These are phyloP conservation scores for Psittacula cyanocephala DNA, from an alignment of 2,113 vertebrate genomes.

Conservation along the genomic window DNA sequence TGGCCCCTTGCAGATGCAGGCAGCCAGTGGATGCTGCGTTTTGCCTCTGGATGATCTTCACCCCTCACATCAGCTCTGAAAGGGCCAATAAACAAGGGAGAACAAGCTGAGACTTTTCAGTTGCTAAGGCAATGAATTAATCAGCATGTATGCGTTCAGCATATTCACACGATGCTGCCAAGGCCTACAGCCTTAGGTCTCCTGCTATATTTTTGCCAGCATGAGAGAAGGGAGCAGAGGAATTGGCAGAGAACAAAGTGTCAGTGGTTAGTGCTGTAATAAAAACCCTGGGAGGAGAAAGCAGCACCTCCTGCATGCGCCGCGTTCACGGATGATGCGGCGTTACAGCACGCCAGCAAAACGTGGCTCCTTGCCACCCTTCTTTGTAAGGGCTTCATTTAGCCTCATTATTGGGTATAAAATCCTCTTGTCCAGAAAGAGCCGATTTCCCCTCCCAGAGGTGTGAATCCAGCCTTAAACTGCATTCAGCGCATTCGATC, in stretches of 20 bases:
- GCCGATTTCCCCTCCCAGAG: constrained; percentile 52
- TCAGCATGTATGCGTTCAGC: neutral
- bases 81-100: neutral
- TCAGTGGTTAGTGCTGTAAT: constrained; percentile 54
- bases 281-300: constrained; percentile 54
- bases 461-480: constrained; percentile 49
- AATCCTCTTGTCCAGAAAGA: constrained; percentile 54
- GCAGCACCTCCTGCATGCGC: constrained; percentile 41
- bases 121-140: constrained; percentile 61
- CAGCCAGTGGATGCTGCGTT: neutral
- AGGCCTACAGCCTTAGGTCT: constrained; percentile 24
- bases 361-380: neutral
- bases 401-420: constrained; percentile 41
- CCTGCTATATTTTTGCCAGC: constrained; percentile 34
- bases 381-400: constrained; percentile 57
- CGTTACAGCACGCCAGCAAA: constrained; percentile 14
- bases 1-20: neutral
- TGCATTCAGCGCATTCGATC: neutral
- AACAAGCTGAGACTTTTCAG: constrained; percentile 15
- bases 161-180: neutral
- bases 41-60: neutral
- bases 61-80: neutral
- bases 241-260: constrained; percentile 32
- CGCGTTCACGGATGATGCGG: neutral
- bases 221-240: neutral